Evolutionary conservation across 64 coral and sea anemone species (phyloP).

Genomic region (Exaiptasia diaphana): DNA sequence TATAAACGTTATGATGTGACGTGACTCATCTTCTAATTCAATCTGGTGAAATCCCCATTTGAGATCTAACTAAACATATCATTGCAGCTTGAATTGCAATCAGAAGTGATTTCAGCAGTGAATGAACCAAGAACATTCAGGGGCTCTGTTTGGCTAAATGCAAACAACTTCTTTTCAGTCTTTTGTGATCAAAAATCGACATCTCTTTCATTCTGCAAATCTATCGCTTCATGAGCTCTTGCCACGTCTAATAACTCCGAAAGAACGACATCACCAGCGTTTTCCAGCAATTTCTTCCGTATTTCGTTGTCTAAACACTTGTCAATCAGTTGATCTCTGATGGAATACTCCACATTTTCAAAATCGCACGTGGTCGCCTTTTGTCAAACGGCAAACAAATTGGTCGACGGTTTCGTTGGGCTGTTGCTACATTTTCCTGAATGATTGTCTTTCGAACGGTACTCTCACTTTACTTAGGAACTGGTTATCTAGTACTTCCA

Average conservation of each 20-base stretch:
- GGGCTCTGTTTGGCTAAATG: slow-evolving; percentile 54
- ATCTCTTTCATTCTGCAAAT: neutral
- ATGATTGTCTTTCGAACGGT: slow-evolving; percentile 49
- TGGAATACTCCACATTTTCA: slow-evolving; percentile 15
- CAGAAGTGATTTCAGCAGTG: slow-evolving; percentile 23
- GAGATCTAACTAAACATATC: too few relatives aligned
- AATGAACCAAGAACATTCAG: slow-evolving; percentile 46
- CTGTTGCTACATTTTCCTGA: slow-evolving; percentile 45
- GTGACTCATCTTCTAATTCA: too few relatives aligned
- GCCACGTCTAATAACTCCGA: neutral
- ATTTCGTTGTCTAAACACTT: slow-evolving; percentile 49
- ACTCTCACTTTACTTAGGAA: slow-evolving; percentile 49
- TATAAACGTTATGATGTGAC: too few relatives aligned
- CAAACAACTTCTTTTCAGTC: slow-evolving; percentile 52
- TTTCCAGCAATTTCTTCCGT: slow-evolving; percentile 49
- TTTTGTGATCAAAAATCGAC: neutral
- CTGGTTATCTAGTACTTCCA: slow-evolving; percentile 37
- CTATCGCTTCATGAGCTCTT: neutral
- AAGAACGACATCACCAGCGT: neutral
- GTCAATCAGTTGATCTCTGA: slow-evolving; percentile 42
- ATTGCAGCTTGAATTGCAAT: slow-evolving; percentile 5
- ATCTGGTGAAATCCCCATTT: too few relatives aligned
- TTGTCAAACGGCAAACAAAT: slow-evolving; percentile 49
- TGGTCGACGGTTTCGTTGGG: slow-evolving; percentile 43
- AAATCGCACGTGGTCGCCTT: slow-evolving; percentile 38